phyloP scores from a whole-genome alignment of 2,888 invertebrate genomes.

The Limenitis arthemis region DNA sequence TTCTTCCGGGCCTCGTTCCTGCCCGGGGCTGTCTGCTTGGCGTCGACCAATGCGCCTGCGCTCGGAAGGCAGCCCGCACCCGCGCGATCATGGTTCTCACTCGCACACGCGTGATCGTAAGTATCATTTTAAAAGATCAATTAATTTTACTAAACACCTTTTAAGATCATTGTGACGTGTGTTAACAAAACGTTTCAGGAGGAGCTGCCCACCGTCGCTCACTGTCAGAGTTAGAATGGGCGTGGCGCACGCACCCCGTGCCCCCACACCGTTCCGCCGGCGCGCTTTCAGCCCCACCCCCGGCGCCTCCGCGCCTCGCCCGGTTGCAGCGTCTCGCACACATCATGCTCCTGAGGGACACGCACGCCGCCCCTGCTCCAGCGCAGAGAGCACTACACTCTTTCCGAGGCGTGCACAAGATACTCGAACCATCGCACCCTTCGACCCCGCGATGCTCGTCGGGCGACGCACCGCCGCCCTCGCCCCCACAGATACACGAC shows the following conservation, averaged over 20 bases:
- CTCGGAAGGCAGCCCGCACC: constrained; percentile 46
- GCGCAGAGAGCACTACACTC: constrained; percentile 82
- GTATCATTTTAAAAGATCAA: not conserved
- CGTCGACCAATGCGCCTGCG: constrained; percentile 47
- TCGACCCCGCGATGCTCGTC: constrained; percentile 19
- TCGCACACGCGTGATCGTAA: constrained; percentile 60
- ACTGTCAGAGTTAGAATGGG: constrained; percentile 77
- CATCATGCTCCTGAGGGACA: constrained; percentile 88
- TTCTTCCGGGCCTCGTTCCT: constrained; percentile 57
- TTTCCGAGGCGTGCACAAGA: constrained; percentile 86
- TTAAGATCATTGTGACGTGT: not conserved
- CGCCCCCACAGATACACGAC: constrained; percentile 26
- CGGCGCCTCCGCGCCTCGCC: constrained; percentile 46
- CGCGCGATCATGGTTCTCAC: constrained; percentile 35
- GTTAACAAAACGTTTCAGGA: constrained; percentile 14
- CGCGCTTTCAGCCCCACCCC: constrained; percentile 29
- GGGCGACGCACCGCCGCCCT: constrained; percentile 30
- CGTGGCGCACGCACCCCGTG: constrained; percentile 45
- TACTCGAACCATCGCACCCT: constrained; percentile 76
- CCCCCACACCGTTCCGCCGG: constrained; percentile 32
- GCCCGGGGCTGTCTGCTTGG: constrained; percentile 57
- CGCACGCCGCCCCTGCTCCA: constrained; percentile 78
- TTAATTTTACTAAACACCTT: too few relatives aligned
- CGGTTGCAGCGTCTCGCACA: constrained; percentile 82
- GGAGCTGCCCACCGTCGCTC: constrained; percentile 79